A percentile compares a stretch with the other conserved stretches of the same genome.
phyloP scores from a whole-genome alignment of 2,113 vertebrate genomes.

The Festucalex cinctus region DNA sequence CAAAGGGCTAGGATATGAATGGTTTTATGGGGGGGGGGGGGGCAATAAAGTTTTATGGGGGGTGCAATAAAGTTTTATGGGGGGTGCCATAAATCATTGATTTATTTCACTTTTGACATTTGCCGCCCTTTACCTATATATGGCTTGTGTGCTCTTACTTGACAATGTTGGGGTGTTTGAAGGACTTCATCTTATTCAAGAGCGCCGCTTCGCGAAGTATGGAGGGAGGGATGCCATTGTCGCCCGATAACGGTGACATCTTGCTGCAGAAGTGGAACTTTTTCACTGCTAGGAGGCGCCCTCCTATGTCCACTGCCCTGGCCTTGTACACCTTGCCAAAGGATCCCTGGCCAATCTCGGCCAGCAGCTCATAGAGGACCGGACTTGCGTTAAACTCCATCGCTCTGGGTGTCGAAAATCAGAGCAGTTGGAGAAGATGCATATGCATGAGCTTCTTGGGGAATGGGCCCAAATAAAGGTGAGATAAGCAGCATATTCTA shows the following conservation, averaged over 20 bases:
- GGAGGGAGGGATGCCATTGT: slow-evolving; percentile 65
- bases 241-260: neutral
- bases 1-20: no score
- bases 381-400: slow-evolving; percentile 42
- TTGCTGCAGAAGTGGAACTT: slow-evolving; percentile 54
- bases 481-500: no score
- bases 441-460: neutral
- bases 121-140: no score
- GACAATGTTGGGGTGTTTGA: slow-evolving; percentile 75
- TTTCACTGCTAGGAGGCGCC: slow-evolving; percentile 74
- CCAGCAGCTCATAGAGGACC: slow-evolving; percentile 65
- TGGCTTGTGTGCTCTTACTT: slow-evolving; percentile 51
- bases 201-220: slow-evolving; percentile 77
- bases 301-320: slow-evolving; percentile 53
- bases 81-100: no score
- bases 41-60: no score
- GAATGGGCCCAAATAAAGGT: neutral
- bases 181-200: slow-evolving; percentile 62
- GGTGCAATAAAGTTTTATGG: no score
- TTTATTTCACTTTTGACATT: no score
- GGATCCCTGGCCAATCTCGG: slow-evolving; percentile 66
- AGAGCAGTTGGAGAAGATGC: neutral
- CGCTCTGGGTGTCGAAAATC: neutral
- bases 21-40: no score
- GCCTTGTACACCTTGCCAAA: slow-evolving; percentile 74